Conservation (phyloP, 2,797 vertebrate species). For the Oreonectes daqikongensis region DNA sequence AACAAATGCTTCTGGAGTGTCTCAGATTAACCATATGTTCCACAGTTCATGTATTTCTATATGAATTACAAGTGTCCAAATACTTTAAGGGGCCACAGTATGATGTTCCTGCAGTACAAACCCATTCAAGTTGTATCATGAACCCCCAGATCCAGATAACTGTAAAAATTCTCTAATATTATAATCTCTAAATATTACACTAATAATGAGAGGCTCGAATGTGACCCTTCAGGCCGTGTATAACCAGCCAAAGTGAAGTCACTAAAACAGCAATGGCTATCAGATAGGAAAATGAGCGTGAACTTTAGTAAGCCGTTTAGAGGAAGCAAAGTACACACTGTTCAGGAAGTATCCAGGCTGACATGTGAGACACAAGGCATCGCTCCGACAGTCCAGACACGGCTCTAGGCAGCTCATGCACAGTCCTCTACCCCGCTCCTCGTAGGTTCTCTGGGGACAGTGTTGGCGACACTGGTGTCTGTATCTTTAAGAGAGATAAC, state of each 20-base stretch:
- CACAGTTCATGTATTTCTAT: too few relatives aligned
- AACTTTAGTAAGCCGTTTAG: background rate
- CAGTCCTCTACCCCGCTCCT: conserved; percentile 69
- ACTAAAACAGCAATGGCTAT: conserved; percentile 13
- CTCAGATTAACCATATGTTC: too few relatives aligned
- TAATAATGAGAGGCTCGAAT: background rate
- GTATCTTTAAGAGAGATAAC: conserved; percentile 69
- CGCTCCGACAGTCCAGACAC: conserved; percentile 78
- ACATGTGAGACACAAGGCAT: conserved; percentile 74
- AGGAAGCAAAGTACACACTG: conserved; percentile 63
- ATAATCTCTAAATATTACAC: too few relatives aligned
- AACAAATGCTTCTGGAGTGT: background rate
- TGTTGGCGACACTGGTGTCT: conserved; percentile 79
- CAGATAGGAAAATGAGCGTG: background rate
- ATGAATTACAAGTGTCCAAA: background rate
- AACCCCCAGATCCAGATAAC: background rate
- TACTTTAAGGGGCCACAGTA: background rate
- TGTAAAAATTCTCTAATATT: too few relatives aligned
- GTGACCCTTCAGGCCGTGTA: background rate
- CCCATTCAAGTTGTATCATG: too few relatives aligned
- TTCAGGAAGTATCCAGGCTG: conserved; percentile 76
- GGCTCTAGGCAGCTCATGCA: conserved; percentile 74
- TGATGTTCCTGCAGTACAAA: too few relatives aligned
- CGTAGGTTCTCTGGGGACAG: conserved; percentile 78
- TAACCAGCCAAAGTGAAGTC: background rate